phyloP scores from a whole-genome alignment of 2,888 invertebrate species.

The Parochlus steinenii region DNA sequence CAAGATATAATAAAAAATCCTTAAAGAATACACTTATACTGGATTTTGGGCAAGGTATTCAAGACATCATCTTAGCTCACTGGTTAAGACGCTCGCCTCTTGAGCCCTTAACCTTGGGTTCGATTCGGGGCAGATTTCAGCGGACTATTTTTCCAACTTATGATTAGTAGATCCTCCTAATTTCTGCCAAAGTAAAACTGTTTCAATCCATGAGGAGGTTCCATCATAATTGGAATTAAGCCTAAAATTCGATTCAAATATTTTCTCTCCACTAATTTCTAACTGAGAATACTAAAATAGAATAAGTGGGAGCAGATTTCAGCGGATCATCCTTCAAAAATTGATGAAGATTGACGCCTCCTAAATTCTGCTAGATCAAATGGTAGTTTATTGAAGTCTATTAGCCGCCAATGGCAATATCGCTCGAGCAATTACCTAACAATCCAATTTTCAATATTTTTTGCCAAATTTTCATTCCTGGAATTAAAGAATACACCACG shows the following conservation, averaged over 20 bases:
- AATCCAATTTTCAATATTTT: not conserved
- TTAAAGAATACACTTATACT: not conserved
- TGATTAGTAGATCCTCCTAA: conserved; percentile 1
- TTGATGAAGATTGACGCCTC: too few relatives aligned
- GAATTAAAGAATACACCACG: not conserved
- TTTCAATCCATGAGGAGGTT: conserved; percentile 3
- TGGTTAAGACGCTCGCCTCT: too few relatives aligned
- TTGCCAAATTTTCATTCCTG: conserved; percentile 2
- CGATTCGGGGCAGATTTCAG: conserved; percentile 5
- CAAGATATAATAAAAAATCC: too few relatives aligned
- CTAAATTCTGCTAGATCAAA: conserved; percentile 6
- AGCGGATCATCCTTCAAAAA: too few relatives aligned
- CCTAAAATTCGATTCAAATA: conserved; percentile 7
- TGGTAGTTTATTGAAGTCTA: conserved; percentile 6
- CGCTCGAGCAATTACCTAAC: conserved; percentile 9
- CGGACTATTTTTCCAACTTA: conserved; percentile 1
- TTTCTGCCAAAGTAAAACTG: conserved; percentile 8
- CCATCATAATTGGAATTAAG: not conserved
- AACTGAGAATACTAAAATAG: too few relatives aligned
- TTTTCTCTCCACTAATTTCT: too few relatives aligned
- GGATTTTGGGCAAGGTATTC: not conserved
- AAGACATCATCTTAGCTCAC: too few relatives aligned
- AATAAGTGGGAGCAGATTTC: too few relatives aligned
- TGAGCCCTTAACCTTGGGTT: too few relatives aligned
- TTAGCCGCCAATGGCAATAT: not conserved